These are phyloP conservation scores for Pseudolycoriella hygida DNA, from an alignment of 2,888 invertebrate genomes.

Conservation along the genomic window DNA sequence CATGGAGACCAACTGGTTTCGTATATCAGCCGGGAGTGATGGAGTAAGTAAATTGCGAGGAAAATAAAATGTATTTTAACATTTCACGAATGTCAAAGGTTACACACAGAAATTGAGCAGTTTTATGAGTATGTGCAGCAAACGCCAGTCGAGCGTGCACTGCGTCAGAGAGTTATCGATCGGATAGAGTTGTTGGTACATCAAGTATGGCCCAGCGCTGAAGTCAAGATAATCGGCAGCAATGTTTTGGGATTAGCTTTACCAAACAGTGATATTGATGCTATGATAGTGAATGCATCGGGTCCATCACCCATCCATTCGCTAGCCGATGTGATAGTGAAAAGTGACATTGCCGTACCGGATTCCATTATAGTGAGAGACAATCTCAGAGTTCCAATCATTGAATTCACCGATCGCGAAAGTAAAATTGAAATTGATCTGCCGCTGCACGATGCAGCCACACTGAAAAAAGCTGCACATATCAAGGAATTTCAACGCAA, in stretches of 20 bases:
- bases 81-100: slow-evolving; percentile 44
- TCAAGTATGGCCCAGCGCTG: slow-evolving; percentile 80
- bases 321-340: slow-evolving; percentile 75
- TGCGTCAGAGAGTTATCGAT: slow-evolving; percentile 75
- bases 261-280: slow-evolving; percentile 72
- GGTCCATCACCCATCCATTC: slow-evolving; percentile 78
- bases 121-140: slow-evolving; percentile 92
- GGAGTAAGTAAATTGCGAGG: too few relatives aligned
- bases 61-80: too few relatives aligned
- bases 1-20: too few relatives aligned
- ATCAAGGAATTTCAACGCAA: slow-evolving; percentile 79
- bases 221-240: slow-evolving; percentile 95
- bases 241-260: slow-evolving; percentile 94
- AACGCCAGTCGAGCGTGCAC: slow-evolving; percentile 73
- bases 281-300: slow-evolving; percentile 73
- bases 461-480: slow-evolving; percentile 89
- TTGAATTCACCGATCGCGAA: slow-evolving; percentile 82
- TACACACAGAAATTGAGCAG: slow-evolving; percentile 95
- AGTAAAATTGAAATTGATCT: slow-evolving; percentile 86
- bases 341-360: slow-evolving; percentile 76
- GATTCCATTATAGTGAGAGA: slow-evolving; percentile 88
- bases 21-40: too few relatives aligned
- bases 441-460: slow-evolving; percentile 97
- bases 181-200: slow-evolving; percentile 77
- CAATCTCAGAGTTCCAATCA: slow-evolving; percentile 96